Evolutionary conservation across 2,113 vertebrate species (phyloP), one percentile per base, ranked within the genome.

Genomic region (Probosciger aterrimus): DNA sequence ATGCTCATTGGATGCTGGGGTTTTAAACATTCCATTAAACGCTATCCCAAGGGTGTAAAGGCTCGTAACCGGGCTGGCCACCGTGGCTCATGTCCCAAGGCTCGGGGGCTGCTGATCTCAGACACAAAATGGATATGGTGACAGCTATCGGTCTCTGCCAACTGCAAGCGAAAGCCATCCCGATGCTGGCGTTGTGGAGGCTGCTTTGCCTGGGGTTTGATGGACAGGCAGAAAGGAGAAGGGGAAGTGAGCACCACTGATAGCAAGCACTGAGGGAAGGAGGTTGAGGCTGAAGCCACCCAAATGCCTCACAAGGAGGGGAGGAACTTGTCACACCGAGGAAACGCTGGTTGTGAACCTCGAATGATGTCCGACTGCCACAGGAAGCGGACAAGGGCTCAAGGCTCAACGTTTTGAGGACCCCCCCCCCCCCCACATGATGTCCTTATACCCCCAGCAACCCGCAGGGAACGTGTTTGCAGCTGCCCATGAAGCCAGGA

Each of bases 151-250:
- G 17, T 23, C 14, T 27, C 18, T 44, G 47, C 24, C 68, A 39
- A 1, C 33, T 1, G 3, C 0, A 3, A 57, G 33, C 41, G 55
- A 22, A 87, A 69, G 35, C 24, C 53, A 24, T 12, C 78, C 41
- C 5, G 0, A 9, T 1, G 1, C 2, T 0, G 7, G 55, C 1
- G 0, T 10, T 41, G 15, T 35, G 28, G 16, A 33, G 59, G 31
- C n/a, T 83, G 33, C 67, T 69, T 46, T 39, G 37, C 31, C 27
- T 12, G 46, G 11, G 35, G 9, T 39, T 50, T 79, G 33, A 20
- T 18, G 39, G 52, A 19, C 0, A 1, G 27, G 19, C 39, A 47
- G 39, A 49, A 75, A 59, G n/a, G 57, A 43, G 44, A 65, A 77
- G 11, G 35, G n/a, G 35, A 77, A 80, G 44, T 1, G 7, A 92